phyloP scores from a whole-genome alignment of 2,797 vertebrate species.

The Phoeniculus purpureus region DNA sequence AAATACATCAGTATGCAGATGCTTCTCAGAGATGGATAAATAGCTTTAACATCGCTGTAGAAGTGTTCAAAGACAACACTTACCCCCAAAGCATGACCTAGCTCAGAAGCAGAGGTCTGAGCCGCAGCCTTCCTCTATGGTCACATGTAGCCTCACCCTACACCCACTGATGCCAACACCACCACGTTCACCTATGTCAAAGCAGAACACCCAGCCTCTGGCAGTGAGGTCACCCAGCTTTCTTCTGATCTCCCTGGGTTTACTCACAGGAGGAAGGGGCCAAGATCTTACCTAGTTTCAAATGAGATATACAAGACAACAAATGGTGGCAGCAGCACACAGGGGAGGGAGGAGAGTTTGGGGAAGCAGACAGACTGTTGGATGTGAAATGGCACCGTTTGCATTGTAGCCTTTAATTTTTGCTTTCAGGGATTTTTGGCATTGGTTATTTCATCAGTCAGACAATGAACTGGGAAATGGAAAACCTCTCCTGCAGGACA shows the following conservation, averaged over 20 bases:
- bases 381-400: neutral
- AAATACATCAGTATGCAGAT: neutral
- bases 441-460: neutral
- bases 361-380: neutral
- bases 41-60: neutral
- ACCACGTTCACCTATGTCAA: neutral
- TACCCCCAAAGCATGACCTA: rapidly evolving
- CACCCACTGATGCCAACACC: neutral
- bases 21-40: neutral
- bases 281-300: neutral
- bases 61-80: neutral
- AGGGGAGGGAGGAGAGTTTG: neutral
- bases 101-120: neutral
- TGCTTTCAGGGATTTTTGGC: neutral
- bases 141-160: neutral
- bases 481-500: neutral
- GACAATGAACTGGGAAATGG: neutral
- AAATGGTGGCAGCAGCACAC: neutral
- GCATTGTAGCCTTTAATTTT: neutral
- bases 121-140: neutral
- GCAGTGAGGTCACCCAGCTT: neutral
- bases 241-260: neutral
- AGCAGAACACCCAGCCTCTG: neutral
- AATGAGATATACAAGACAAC: neutral
- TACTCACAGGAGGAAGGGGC: neutral